Percentiles rank a stretch among this genome's conserved stretches.
phyloP scores from a whole-genome alignment of 1,140 invertebrate species.

The Mercenaria mercenaria region DNA sequence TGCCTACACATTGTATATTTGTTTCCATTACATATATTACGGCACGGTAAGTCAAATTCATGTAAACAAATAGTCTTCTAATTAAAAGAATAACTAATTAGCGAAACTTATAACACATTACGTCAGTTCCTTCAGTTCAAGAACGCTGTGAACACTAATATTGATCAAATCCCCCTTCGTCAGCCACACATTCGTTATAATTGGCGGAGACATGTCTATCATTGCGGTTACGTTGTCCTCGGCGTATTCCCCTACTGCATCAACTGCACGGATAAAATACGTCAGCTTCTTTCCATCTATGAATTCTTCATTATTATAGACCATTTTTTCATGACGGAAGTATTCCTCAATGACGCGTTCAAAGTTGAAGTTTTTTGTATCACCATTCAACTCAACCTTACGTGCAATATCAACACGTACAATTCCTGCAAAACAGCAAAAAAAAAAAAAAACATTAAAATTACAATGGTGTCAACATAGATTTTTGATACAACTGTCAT shows the following conservation, averaged over 20 bases:
- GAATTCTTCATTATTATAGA: background rate
- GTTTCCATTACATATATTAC: no score
- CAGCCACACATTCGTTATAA: conserved; percentile 42
- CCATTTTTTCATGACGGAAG: background rate
- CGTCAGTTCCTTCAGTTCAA: background rate
- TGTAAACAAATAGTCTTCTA: no score
- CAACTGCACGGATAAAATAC: conserved; percentile 56
- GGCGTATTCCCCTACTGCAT: conserved; percentile 42
- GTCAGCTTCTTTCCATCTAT: no score
- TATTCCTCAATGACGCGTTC: background rate
- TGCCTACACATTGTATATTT: no score
- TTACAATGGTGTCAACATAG: no score
- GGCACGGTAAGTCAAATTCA: no score
- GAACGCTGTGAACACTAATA: conserved; percentile 28
- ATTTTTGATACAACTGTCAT: no score
- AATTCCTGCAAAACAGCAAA: conserved; percentile 28
- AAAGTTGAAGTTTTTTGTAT: background rate
- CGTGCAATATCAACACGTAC: background rate
- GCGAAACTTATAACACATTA: background rate
- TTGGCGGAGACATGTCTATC: conserved; percentile 34
- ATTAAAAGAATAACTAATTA: no score
- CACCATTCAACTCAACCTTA: background rate
- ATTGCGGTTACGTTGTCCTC: conserved; percentile 41
- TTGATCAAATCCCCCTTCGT: conserved; percentile 31
- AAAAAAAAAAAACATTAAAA: no score